phyloP scores from a whole-genome alignment of 2,888 invertebrate genomes.

The Epinotia nisella region DNA sequence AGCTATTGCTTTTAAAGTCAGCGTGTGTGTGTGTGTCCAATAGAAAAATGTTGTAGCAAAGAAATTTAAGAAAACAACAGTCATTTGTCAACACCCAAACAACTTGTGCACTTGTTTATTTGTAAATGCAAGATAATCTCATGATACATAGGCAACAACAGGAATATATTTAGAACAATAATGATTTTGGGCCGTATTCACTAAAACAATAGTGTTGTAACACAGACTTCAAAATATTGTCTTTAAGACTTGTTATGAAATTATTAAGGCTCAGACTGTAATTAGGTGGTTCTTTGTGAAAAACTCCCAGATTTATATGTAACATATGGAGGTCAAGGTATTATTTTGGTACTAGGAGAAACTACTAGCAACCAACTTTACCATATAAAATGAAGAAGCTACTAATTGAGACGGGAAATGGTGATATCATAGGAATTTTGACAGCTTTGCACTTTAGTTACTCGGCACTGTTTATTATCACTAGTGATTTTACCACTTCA shows the following conservation, averaged over 20 bases:
- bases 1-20: too few relatives aligned
- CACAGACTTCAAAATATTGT: neutral
- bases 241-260: neutral
- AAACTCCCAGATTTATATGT: neutral
- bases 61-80: too few relatives aligned
- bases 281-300: neutral
- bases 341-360: neutral
- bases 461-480: slow-evolving; percentile 42
- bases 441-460: slow-evolving; percentile 5
- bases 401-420: neutral
- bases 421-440: slow-evolving; percentile 18
- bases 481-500: neutral
- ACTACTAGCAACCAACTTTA: neutral
- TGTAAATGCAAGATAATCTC: too few relatives aligned
- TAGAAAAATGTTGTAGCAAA: too few relatives aligned
- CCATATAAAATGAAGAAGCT: neutral
- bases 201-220: neutral
- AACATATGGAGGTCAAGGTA: neutral
- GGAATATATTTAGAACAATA: too few relatives aligned
- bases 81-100: too few relatives aligned
- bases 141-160: too few relatives aligned
- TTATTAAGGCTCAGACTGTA: neutral
- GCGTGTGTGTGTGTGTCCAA: too few relatives aligned
- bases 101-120: too few relatives aligned
- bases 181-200: neutral